Evolutionary conservation across 2,797 vertebrate species (phyloP).

Genomic region (Dermochelys coriacea): DNA sequence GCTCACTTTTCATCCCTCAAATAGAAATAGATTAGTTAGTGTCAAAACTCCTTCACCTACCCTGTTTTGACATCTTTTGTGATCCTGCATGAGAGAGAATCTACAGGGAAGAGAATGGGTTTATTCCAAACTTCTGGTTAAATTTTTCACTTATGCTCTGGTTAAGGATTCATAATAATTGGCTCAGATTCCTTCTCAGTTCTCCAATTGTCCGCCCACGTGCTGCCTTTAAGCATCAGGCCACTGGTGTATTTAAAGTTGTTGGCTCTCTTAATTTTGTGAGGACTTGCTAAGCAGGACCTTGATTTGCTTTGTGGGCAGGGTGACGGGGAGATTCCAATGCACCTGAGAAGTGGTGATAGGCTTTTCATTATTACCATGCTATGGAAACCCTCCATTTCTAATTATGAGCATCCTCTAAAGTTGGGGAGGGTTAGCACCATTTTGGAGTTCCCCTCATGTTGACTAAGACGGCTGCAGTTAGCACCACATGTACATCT

Average conservation of each 20-base stretch:
- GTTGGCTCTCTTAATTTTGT: not conserved
- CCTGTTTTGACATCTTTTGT: not conserved
- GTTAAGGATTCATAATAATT: slow-evolving; percentile 30
- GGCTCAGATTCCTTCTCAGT: not conserved
- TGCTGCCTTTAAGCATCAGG: slow-evolving; percentile 27
- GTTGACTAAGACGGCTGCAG: not conserved
- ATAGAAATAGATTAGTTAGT: not conserved
- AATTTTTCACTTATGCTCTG: not conserved
- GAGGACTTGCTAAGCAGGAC: slow-evolving; percentile 17
- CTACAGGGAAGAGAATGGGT: not conserved
- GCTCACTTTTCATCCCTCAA: not conserved
- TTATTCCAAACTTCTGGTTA: not conserved
- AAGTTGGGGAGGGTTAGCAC: not conserved
- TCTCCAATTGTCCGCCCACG: slow-evolving; percentile 51
- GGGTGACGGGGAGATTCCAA: not conserved
- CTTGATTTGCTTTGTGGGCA: not conserved
- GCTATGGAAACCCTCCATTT: not conserved
- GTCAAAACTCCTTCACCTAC: not conserved
- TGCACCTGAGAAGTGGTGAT: not conserved
- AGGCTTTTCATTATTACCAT: not conserved
- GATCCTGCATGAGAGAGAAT: not conserved
- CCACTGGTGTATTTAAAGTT: slow-evolving; percentile 4
- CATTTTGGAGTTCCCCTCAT: not conserved
- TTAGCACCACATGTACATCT: not conserved
- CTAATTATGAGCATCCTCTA: not conserved